Percentiles rank a stretch among this genome's conserved stretches.
phyloP scores from a whole-genome alignment of 23 tunicate species.

The Corella eumyota region DNA sequence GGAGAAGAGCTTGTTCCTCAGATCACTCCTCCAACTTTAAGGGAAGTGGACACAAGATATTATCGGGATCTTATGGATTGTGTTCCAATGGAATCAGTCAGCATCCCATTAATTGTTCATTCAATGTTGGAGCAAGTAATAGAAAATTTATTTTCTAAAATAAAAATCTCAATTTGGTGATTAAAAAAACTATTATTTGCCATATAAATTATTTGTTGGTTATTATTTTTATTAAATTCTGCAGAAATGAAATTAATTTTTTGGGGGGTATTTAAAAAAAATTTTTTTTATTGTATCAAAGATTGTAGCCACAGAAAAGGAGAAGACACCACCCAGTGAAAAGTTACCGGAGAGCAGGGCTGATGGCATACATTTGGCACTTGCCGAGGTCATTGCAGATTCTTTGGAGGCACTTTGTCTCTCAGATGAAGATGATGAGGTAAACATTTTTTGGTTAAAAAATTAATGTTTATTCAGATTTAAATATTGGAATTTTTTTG shows the following conservation, averaged over 20 bases:
- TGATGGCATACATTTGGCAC: slow-evolving; percentile 72
- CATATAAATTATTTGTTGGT: too few relatives aligned
- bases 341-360: slow-evolving; percentile 20
- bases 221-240: too few relatives aligned
- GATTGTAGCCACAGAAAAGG: slow-evolving; percentile 78
- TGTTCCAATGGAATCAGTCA: slow-evolving; percentile 80
- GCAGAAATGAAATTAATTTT: too few relatives aligned
- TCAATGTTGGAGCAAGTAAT: slow-evolving; percentile 90
- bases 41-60: slow-evolving; percentile 41
- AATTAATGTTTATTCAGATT: background rate
- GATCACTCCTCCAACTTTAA: slow-evolving; percentile 23
- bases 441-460: background rate
- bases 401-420: slow-evolving; percentile 52
- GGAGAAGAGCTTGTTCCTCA: slow-evolving; percentile 68
- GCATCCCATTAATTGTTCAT: slow-evolving; percentile 73
- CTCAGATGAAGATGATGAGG: slow-evolving; percentile 66
- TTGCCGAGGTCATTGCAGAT: slow-evolving; percentile 75
- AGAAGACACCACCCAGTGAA: slow-evolving; percentile 57
- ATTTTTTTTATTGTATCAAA: slow-evolving; percentile 7
- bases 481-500: background rate
- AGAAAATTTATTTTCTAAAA: too few relatives aligned
- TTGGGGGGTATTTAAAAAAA: too few relatives aligned
- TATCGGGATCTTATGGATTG: slow-evolving; percentile 70
- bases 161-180: too few relatives aligned
- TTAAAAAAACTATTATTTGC: too few relatives aligned